phyloP scores from a whole-genome alignment of 2,113 vertebrate genomes.

The Pedetes capensis region DNA sequence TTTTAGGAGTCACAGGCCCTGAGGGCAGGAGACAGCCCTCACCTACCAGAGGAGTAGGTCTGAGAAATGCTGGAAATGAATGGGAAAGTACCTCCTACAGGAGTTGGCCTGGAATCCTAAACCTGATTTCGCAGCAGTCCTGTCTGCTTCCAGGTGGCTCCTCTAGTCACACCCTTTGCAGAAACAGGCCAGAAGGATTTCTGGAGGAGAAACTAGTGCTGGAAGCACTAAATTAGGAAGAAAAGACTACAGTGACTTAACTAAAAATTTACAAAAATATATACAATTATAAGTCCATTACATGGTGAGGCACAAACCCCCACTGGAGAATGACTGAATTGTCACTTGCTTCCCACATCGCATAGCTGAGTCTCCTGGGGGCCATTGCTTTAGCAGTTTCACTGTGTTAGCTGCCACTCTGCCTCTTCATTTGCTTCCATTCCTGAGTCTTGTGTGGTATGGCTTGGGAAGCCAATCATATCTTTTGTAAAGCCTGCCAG shows the following conservation, averaged over 20 bases:
- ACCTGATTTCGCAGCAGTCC: background rate
- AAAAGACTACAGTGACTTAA: constrained; percentile 78
- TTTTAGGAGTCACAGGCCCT: background rate
- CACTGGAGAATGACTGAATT: constrained; percentile 62
- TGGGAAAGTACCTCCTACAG: constrained; percentile 23
- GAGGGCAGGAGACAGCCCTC: background rate
- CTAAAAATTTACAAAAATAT: constrained; percentile 81
- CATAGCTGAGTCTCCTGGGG: constrained; percentile 57
- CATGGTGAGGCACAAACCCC: constrained; percentile 60
- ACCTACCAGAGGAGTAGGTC: background rate
- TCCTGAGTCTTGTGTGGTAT: constrained; percentile 48
- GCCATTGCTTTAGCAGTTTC: constrained; percentile 55
- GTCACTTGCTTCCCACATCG: constrained; percentile 11
- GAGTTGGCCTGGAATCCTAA: constrained; percentile 16
- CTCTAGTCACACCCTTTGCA: constrained; percentile 2
- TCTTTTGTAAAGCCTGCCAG: constrained; percentile 62
- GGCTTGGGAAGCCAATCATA: constrained; percentile 48
- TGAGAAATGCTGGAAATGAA: constrained; percentile 30
- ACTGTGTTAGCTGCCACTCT: constrained; percentile 14
- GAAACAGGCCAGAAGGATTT: constrained; percentile 52
- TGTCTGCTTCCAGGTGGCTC: background rate
- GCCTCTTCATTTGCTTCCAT: constrained; percentile 71
- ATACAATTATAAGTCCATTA: constrained; percentile 80
- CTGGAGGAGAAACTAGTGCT: constrained; percentile 35
- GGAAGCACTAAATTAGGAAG: constrained; percentile 73